Evolutionary conservation across 2,113 vertebrate species (phyloP).

Genomic region (Psilopsiagon aymara): DNA sequence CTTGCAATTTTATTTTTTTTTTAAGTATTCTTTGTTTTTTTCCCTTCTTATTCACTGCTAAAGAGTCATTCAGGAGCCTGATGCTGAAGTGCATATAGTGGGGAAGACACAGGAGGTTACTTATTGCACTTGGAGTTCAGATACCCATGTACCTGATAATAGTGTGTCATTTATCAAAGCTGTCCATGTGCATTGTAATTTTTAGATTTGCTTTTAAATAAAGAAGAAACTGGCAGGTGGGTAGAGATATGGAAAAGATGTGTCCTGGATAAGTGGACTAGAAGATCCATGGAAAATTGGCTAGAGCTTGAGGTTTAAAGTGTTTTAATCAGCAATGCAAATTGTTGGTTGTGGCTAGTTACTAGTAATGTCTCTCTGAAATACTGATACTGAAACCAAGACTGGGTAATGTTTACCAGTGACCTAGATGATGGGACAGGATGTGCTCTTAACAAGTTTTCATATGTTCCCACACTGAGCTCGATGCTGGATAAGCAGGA

Average conservation of each 20-base stretch:
- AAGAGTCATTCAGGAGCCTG: background rate
- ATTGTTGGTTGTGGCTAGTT: background rate
- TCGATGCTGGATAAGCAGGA: rapidly evolving
- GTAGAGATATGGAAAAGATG: background rate
- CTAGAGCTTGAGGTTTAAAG: background rate
- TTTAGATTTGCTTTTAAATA: background rate
- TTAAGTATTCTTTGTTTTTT: background rate
- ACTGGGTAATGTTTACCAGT: background rate
- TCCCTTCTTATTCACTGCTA: background rate
- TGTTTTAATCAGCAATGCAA: background rate
- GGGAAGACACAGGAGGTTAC: background rate
- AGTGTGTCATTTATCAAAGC: rapidly evolving
- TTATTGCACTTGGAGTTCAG: background rate
- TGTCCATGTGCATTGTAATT: background rate
- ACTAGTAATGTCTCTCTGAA: background rate
- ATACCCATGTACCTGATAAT: background rate
- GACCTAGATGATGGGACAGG: background rate
- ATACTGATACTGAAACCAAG: background rate
- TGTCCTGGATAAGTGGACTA: background rate
- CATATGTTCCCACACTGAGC: background rate
- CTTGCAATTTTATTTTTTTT: background rate
- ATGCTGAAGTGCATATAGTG: background rate
- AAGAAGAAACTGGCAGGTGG: background rate
- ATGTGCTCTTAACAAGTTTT: background rate
- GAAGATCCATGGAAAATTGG: background rate